Evolutionary conservation across 2,797 vertebrate species (phyloP).

Genomic region (Sebastiscus albofasciatus): DNA sequence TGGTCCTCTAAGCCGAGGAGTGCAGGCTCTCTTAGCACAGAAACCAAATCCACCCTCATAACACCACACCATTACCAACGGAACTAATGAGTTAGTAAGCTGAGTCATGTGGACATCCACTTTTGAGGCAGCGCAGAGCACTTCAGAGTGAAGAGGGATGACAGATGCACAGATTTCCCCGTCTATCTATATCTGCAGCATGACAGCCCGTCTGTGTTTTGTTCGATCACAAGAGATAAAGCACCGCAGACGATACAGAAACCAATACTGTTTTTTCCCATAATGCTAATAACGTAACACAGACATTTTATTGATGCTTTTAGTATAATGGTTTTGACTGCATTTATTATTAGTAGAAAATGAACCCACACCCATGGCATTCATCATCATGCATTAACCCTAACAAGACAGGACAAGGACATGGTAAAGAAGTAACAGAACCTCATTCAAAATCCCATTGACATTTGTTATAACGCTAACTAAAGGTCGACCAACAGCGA

Average conservation of each 20-base stretch:
- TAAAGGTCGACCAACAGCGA: neutral
- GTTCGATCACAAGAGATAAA: neutral
- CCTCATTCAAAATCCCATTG: neutral
- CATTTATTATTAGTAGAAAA: neutral
- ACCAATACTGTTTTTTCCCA: neutral
- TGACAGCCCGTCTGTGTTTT: neutral
- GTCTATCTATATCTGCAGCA: neutral
- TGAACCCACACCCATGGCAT: neutral
- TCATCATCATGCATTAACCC: neutral
- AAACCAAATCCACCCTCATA: conserved; percentile 40
- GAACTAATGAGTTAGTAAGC: conserved; percentile 43
- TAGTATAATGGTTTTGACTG: neutral
- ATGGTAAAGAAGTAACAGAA: neutral
- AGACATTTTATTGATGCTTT: neutral
- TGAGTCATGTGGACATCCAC: conserved; percentile 46
- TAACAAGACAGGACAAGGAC: neutral
- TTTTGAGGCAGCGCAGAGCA: conserved; percentile 11
- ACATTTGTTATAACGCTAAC: neutral
- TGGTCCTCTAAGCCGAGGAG: neutral
- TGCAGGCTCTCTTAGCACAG: conserved; percentile 16
- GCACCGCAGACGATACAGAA: neutral
- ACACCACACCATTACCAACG: conserved; percentile 25
- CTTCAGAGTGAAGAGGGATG: conserved; percentile 16
- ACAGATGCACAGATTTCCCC: conserved; percentile 30
- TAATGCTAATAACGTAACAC: neutral